Conservation (phyloP, 2,113 vertebrate genomes). For the Myocastor coypus region DNA sequence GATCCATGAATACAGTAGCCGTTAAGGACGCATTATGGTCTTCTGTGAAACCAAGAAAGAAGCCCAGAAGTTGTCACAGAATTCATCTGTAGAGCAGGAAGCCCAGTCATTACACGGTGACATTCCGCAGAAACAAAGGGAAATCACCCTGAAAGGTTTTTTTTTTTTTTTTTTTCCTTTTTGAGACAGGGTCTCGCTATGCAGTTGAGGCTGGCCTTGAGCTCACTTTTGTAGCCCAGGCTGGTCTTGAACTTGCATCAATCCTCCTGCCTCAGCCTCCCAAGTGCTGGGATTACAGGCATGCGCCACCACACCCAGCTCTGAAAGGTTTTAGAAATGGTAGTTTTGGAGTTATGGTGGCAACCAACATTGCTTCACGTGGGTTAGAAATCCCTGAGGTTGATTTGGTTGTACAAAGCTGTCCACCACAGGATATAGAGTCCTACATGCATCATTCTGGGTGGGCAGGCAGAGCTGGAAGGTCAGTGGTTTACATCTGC, state of each 20-base stretch:
- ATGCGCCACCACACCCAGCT: no score
- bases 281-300: no score
- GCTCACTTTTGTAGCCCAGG: no score
- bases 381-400: slow-evolving; percentile 99
- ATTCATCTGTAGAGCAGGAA: slow-evolving; percentile 94
- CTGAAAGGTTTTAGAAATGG: slow-evolving; percentile 94
- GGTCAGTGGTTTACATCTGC: no score
- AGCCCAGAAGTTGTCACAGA: slow-evolving; percentile 93
- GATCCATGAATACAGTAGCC: slow-evolving; percentile 96
- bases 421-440: slow-evolving; percentile 91
- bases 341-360: slow-evolving; percentile 95
- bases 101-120: slow-evolving; percentile 96
- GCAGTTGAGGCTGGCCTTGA: no score
- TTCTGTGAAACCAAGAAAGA: slow-evolving; percentile 98
- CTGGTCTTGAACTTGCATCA: no score
- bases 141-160: slow-evolving; percentile 95
- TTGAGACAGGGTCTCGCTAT: no score
- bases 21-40: slow-evolving; percentile 93
- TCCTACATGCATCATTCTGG: no score
- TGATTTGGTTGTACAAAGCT: slow-evolving; percentile 96
- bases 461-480: no score
- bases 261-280: no score
- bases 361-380: slow-evolving; percentile 97
- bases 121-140: slow-evolving; percentile 97
- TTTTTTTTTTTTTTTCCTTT: no score